These are phyloP conservation scores for Pachyramphus minor DNA, from an alignment of 2,113 vertebrate species.

Conservation along the genomic window DNA sequence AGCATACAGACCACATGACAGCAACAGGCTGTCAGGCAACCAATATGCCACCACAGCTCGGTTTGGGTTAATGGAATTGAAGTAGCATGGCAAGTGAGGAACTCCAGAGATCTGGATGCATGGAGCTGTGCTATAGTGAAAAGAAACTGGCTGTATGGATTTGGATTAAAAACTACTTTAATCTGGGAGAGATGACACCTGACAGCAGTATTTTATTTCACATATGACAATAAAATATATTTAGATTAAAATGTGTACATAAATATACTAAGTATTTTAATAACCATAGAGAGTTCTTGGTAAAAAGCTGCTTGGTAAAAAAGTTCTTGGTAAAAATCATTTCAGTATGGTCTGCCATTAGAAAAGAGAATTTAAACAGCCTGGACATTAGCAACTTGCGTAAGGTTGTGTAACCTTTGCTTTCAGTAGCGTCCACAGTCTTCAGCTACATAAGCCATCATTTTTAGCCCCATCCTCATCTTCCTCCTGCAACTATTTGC, in stretches of 20 bases:
- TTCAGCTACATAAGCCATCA: background rate
- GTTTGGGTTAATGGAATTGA: background rate
- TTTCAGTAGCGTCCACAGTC: background rate
- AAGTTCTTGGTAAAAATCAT: background rate
- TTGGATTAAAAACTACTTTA: background rate
- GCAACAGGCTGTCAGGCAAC: background rate
- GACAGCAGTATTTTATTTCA: background rate
- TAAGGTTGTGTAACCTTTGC: background rate
- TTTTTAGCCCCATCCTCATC: background rate
- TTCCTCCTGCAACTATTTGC: background rate
- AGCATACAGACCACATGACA: background rate
- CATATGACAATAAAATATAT: fast-evolving
- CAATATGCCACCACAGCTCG: fast-evolving
- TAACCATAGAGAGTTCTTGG: background rate
- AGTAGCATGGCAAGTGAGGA: background rate
- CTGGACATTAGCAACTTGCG: background rate
- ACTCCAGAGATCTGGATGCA: background rate
- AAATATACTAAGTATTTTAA: background rate
- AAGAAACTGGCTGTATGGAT: background rate
- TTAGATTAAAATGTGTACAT: background rate
- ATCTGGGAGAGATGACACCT: background rate
- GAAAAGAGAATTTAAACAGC: background rate
- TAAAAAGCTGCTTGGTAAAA: background rate
- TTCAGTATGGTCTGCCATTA: background rate
- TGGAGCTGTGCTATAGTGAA: background rate